Evolutionary conservation across 1,140 invertebrate genomes (phyloP).

Genomic region (Halictus rubicundus): DNA sequence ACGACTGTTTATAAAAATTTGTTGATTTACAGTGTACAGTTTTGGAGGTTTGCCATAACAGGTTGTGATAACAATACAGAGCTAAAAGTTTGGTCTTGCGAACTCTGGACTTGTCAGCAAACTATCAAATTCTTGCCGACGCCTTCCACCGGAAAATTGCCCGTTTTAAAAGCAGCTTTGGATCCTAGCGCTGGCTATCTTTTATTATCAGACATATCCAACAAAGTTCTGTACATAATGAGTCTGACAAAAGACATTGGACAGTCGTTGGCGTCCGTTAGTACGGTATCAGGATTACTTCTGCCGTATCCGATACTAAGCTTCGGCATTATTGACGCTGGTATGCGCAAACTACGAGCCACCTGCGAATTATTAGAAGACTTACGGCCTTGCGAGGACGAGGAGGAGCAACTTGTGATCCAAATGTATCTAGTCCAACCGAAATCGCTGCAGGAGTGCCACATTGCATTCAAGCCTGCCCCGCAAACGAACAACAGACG

Average conservation of each 20-base stretch:
- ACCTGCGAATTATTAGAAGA: conserved; percentile 76
- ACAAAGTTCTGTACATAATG: conserved; percentile 89
- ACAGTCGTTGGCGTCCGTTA: conserved; percentile 81
- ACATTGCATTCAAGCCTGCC: conserved; percentile 87
- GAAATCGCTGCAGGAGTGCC: conserved; percentile 92
- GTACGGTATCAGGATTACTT: conserved; percentile 90
- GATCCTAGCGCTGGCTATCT: conserved; percentile 92
- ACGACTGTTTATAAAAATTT: not conserved
- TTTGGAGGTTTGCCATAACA: conserved; percentile 97
- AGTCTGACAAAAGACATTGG: conserved; percentile 84
- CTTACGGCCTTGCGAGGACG: conserved; percentile 75
- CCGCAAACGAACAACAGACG: conserved; percentile 59
- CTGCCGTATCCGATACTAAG: conserved; percentile 91
- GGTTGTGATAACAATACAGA: conserved; percentile 94
- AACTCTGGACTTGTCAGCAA: conserved; percentile 95
- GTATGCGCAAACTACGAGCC: conserved; percentile 70
- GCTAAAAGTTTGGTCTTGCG: conserved; percentile 96
- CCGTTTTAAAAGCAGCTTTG: conserved; percentile 87
- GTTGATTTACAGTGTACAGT: conserved; percentile 85
- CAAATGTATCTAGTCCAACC: conserved; percentile 93
- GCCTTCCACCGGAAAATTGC: conserved; percentile 74
- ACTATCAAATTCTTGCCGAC: conserved; percentile 86
- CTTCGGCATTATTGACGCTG: conserved; percentile 92
- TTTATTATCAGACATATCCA: conserved; percentile 91
- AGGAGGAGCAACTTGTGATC: conserved; percentile 82